Base-by-base conservation (phyloP, 2,113 vertebrate species). In the Actenoides lindsayi region DNA sequence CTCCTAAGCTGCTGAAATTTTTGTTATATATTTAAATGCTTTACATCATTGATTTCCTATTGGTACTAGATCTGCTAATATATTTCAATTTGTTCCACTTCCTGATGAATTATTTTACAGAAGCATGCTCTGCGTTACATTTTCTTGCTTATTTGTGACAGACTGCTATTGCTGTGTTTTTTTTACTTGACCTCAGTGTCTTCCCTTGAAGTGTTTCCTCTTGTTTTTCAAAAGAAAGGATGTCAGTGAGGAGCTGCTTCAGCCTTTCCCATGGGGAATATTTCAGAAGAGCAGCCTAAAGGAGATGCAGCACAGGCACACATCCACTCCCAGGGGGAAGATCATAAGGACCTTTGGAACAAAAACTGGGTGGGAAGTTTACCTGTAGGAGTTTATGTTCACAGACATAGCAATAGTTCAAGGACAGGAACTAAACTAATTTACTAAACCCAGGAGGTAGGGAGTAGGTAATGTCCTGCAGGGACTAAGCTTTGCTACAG, bases 11-110 rank as follows among this genome's bases (percentile, higher is more conserved):
- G 51, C 37, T 83, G 87, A 87, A 79, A 70, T 89, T 70, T 78
- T 54, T 11, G 12, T 79, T 83, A 74, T 63, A 37, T 57, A 73
- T 83, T 79, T 88, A 57, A 88, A 73, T 30, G 39, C 48, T 93
- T 80, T 94, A 75, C 31, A 81, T 70, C 51, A 83, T 42, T 86
- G 62, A 73, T 70, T 95, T 92, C 21, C 44, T 84, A 12, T 48
- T 87, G 63, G 41, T 83, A 51, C 27, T 79, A 75, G n/a, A 76
- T 51, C 37, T n/a, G 35, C 33, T 75, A 37, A 21, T 56, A 23
- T 74, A 65, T 68, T 94, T 74, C 59, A 68, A 19, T 93, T 94
- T 94, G 71, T 90, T 94, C 80, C 31, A 18, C 65, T 94, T 88
- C 75, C 70, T 41, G 41, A 77, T 48, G 62, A 75, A 82, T 82